A percentile compares a stretch with the other conserved stretches of the same genome.
These are phyloP conservation scores for Dermolepida albohirtum DNA, from an alignment of 2,888 invertebrate genomes.

Conservation along the genomic window DNA sequence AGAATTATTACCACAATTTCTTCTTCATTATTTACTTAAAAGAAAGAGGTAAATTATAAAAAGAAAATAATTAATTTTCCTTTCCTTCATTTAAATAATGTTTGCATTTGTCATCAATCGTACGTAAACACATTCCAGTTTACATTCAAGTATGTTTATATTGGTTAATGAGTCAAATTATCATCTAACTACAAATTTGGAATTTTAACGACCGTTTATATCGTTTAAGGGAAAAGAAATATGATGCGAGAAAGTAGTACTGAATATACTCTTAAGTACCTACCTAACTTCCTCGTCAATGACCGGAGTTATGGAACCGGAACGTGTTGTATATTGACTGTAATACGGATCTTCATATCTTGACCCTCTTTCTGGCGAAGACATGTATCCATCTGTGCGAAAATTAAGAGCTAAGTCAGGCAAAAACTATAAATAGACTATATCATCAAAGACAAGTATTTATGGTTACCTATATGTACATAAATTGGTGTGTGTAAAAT, in stretches of 20 bases:
- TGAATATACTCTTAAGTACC: constrained; percentile 45
- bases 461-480: too few relatives aligned
- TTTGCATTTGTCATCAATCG: too few relatives aligned
- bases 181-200: too few relatives aligned
- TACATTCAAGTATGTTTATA: too few relatives aligned
- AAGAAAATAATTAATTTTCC: background rate
- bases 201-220: background rate
- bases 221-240: background rate
- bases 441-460: too few relatives aligned
- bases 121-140: too few relatives aligned
- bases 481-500: too few relatives aligned
- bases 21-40: background rate
- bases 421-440: too few relatives aligned
- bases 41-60: background rate
- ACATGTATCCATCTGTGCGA: constrained; percentile 80
- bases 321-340: constrained; percentile 78
- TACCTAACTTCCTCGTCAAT: constrained; percentile 92
- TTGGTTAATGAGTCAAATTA: too few relatives aligned
- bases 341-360: constrained; percentile 91
- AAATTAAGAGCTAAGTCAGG: constrained; percentile 16
- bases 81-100: too few relatives aligned
- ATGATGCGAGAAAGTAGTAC: background rate
- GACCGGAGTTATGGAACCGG: constrained; percentile 85
- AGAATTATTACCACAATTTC: background rate
- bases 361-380: constrained; percentile 84